Evolutionary conservation across 2,113 vertebrate genomes (phyloP).

Genomic region (Willisornis vidua): DNA sequence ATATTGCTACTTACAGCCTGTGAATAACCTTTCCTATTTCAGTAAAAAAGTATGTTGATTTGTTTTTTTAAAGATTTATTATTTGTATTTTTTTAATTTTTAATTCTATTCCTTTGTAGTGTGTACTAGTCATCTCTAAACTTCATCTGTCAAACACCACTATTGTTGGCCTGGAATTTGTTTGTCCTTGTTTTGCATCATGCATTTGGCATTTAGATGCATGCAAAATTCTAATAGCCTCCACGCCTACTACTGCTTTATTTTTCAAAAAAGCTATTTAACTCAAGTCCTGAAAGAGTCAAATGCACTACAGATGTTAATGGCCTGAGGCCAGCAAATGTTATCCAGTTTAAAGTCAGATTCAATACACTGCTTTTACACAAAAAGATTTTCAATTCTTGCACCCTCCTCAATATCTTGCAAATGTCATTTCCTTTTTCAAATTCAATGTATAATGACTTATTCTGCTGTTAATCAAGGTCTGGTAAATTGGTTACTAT

Average conservation of each 20-base stretch:
- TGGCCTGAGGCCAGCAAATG: conserved; percentile 25
- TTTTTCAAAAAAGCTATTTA: conserved; percentile 52
- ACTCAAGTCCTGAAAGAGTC: conserved; percentile 36
- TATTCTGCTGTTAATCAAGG: conserved; percentile 11
- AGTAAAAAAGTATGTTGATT: neutral
- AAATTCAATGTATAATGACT: neutral
- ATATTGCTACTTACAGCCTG: neutral
- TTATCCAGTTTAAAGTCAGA: neutral
- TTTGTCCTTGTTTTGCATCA: conserved; percentile 31
- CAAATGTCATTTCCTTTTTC: neutral
- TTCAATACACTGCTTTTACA: neutral
- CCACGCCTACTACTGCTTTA: conserved; percentile 17
- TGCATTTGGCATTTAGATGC: conserved; percentile 37
- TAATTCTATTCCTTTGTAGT: neutral
- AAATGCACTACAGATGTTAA: conserved; percentile 57
- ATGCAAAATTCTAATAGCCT: conserved; percentile 26
- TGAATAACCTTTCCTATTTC: neutral
- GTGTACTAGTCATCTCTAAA: neutral
- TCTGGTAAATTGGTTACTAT: neutral
- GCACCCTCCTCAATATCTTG: neutral
- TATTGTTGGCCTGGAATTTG: conserved; percentile 17
- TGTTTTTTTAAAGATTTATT: neutral
- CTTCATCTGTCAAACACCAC: neutral
- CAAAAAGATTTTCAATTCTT: neutral
- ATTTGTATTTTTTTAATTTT: neutral